phyloP scores from a whole-genome alignment of 2,888 invertebrate species.

The Mongoloraphidia duomilia region DNA sequence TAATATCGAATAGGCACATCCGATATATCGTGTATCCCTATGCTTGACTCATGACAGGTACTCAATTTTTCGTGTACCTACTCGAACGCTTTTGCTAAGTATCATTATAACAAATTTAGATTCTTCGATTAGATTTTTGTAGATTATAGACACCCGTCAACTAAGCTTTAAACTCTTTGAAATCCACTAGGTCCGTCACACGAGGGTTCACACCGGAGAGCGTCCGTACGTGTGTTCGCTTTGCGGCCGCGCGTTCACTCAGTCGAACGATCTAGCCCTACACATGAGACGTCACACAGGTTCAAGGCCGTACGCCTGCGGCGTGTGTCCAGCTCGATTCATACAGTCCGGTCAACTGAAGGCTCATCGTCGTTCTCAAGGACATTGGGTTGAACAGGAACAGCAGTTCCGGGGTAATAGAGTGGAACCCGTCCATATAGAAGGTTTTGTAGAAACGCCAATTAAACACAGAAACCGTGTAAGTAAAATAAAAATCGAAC shows the following conservation, averaged over 20 bases:
- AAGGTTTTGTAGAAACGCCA: conserved; percentile 5
- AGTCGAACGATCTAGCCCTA: conserved; percentile 54
- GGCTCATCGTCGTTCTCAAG: conserved; percentile 42
- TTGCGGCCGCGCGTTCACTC: conserved; percentile 40
- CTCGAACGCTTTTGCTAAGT: too few relatives aligned
- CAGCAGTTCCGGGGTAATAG: conserved; percentile 5
- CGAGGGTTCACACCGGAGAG: conserved; percentile 31
- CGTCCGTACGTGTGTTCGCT: conserved; percentile 30
- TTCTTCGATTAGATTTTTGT: too few relatives aligned
- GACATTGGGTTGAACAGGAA: conserved; percentile 7
- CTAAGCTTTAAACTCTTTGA: too few relatives aligned
- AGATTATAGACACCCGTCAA: too few relatives aligned
- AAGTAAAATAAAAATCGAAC: neutral
- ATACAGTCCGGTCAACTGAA: conserved; percentile 47
- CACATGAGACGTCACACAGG: conserved; percentile 58
- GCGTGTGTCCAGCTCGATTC: conserved; percentile 50
- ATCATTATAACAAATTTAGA: too few relatives aligned
- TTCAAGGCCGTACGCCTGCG: conserved; percentile 49
- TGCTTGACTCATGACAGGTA: too few relatives aligned
- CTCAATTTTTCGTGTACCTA: too few relatives aligned
- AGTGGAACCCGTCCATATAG: conserved; percentile 6
- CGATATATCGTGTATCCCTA: too few relatives aligned
- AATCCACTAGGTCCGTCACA: conserved; percentile 25
- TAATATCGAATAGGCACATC: too few relatives aligned
- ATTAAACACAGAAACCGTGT: conserved; percentile 3